These are phyloP conservation scores for Chloroceryle aenea DNA, from an alignment of 2,113 vertebrate species.

Conservation along the genomic window DNA sequence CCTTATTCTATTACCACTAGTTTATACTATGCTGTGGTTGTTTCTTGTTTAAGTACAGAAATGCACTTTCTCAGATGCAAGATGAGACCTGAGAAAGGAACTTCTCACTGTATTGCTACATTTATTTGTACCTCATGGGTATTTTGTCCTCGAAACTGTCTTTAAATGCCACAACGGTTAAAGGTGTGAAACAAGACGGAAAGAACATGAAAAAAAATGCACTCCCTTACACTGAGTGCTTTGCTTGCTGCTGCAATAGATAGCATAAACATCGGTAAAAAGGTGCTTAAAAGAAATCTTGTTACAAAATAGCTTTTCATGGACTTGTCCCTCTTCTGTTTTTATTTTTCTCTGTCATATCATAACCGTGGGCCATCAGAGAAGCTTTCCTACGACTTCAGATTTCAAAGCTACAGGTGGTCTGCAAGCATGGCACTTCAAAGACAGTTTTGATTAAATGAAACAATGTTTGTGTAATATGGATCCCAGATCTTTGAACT, in stretches of 20 bases:
- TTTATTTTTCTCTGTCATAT: constrained; percentile 41
- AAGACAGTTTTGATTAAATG: constrained; percentile 83
- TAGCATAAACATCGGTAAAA: constrained; percentile 14
- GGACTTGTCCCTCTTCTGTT: constrained; percentile 20
- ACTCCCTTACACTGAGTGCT: background rate
- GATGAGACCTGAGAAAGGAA: background rate
- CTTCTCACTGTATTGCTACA: background rate
- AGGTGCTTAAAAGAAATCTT: constrained; percentile 53
- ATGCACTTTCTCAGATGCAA: background rate
- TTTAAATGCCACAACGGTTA: constrained; percentile 42
- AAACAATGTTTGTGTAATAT: constrained; percentile 82
- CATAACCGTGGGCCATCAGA: constrained; percentile 29
- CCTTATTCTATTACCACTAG: background rate
- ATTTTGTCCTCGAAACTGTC: constrained; percentile 8
- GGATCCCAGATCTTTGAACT: constrained; percentile 86
- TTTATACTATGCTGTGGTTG: background rate
- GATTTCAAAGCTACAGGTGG: constrained; percentile 89
- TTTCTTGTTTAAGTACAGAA: background rate
- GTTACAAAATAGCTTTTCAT: constrained; percentile 72
- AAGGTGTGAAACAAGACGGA: background rate
- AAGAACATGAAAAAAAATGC: background rate
- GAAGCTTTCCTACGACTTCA: constrained; percentile 77
- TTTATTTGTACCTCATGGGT: background rate
- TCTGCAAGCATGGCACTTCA: constrained; percentile 85
- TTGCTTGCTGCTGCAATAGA: constrained; percentile 36